Conservation (phyloP, 2,797 vertebrate genomes). For the Microctenopoma stevenorrisi region DNA sequence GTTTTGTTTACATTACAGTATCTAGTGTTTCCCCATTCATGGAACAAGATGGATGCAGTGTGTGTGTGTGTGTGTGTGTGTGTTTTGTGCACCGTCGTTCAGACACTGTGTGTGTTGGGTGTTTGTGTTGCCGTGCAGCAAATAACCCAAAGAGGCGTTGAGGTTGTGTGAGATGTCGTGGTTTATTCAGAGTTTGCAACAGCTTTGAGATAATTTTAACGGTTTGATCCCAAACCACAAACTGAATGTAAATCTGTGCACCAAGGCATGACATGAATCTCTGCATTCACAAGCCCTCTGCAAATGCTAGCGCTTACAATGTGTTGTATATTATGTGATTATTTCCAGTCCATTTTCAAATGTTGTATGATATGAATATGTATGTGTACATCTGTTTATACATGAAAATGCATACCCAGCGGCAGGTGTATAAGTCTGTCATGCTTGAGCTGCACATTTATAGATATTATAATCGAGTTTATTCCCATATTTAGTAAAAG, state of each 20-base stretch:
- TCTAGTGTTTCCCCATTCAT: constrained; percentile 39
- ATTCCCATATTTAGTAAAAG: constrained; percentile 75
- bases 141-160: constrained; percentile 67
- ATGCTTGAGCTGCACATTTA: constrained; percentile 75
- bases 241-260: constrained; percentile 72
- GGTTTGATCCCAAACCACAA: constrained; percentile 62
- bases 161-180: constrained; percentile 37
- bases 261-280: constrained; percentile 55
- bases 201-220: constrained; percentile 41
- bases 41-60: constrained; percentile 45
- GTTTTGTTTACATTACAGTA: constrained; percentile 29
- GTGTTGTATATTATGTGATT: constrained; percentile 80
- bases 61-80: constrained; percentile 47
- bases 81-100: constrained; percentile 53
- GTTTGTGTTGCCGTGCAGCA: constrained; percentile 60
- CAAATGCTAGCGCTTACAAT: constrained; percentile 62
- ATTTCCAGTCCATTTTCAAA: constrained; percentile 69
- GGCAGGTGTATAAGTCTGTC: constrained; percentile 54
- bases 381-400: constrained; percentile 81
- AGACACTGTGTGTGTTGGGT: constrained; percentile 49
- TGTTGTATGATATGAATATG: constrained; percentile 78
- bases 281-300: constrained; percentile 40
- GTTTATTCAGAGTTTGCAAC: constrained; percentile 46
- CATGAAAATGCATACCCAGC: constrained; percentile 67
- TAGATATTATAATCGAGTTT: constrained; percentile 79